phyloP scores from a whole-genome alignment of 2,797 vertebrate species.

The Gambelia wislizenii region DNA sequence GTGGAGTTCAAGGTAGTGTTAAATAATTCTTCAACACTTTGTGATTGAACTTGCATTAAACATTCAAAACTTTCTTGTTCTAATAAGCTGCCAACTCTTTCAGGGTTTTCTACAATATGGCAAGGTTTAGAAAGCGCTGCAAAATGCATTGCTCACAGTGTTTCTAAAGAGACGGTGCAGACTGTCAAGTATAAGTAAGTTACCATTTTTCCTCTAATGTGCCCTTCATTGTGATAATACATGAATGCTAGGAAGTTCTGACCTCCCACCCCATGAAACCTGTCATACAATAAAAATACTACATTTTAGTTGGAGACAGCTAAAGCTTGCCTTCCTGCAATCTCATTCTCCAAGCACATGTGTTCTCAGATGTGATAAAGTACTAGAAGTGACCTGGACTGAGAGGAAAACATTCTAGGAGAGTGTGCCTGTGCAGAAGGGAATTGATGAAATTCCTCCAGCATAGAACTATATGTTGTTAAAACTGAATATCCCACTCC shows the following conservation, averaged over 20 bases:
- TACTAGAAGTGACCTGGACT: not conserved
- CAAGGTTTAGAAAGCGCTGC: slow-evolving; percentile 94
- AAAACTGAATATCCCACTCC: not conserved
- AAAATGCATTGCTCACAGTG: slow-evolving; percentile 91
- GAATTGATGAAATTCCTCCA: too few species aligned
- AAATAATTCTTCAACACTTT: not conserved
- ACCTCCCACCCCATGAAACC: not conserved
- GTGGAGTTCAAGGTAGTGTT: slow-evolving; percentile 92
- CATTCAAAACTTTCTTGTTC: slow-evolving; percentile 4
- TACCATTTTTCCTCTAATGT: slow-evolving; percentile 41
- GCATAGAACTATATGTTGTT: not conserved
- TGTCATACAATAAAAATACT: not conserved
- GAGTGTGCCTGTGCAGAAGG: too few species aligned
- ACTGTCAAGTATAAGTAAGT: slow-evolving; percentile 97
- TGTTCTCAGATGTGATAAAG: too few species aligned
- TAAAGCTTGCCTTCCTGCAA: not conserved
- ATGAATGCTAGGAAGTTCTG: slow-evolving; percentile 5
- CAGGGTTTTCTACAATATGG: slow-evolving; percentile 98
- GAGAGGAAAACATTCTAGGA: not conserved
- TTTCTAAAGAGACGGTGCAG: slow-evolving; percentile 93
- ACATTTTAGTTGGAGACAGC: too few species aligned
- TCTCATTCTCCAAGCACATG: not conserved
- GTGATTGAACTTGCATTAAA: not conserved
- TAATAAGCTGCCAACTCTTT: slow-evolving; percentile 51
- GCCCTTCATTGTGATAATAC: not conserved